Evolutionary conservation across 2,797 vertebrate genomes (phyloP).

Genomic region (Acanthurus tractus): DNA sequence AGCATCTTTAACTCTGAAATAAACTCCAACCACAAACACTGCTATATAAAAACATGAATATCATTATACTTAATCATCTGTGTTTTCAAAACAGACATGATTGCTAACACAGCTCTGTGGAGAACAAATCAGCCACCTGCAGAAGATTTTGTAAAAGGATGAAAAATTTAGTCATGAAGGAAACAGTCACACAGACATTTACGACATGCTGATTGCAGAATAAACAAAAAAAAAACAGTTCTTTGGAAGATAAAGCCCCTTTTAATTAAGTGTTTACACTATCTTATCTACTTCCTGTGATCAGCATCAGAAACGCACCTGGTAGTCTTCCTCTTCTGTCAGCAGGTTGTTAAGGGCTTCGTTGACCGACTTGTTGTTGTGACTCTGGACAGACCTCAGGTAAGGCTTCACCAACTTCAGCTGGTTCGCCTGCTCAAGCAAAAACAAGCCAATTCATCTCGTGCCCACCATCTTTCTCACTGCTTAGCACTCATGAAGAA

Average conservation of each 20-base stretch:
- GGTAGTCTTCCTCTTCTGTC: slow-evolving; percentile 94
- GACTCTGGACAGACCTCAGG: slow-evolving; percentile 92
- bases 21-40: background rate
- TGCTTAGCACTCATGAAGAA: background rate
- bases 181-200: background rate
- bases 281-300: background rate
- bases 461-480: background rate
- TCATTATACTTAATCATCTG: background rate
- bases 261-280: background rate
- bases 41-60: background rate
- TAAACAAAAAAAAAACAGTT: background rate
- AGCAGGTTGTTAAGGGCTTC: slow-evolving; percentile 93
- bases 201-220: background rate
- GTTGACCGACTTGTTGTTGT: slow-evolving; percentile 93
- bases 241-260: background rate
- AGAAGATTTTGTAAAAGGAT: background rate
- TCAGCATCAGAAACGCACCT: slow-evolving; percentile 78
- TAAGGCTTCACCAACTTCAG: slow-evolving; percentile 93
- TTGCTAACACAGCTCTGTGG: background rate
- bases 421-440: slow-evolving; percentile 85
- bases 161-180: background rate
- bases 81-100: background rate
- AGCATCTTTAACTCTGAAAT: background rate
- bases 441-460: slow-evolving; percentile 14
- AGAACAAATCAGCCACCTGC: background rate